A percentile compares a stretch with the other conserved stretches of the same genome.
Evolutionary conservation across 2,797 vertebrate species (phyloP).

Genomic region (Cephalopachus bancanus): DNA sequence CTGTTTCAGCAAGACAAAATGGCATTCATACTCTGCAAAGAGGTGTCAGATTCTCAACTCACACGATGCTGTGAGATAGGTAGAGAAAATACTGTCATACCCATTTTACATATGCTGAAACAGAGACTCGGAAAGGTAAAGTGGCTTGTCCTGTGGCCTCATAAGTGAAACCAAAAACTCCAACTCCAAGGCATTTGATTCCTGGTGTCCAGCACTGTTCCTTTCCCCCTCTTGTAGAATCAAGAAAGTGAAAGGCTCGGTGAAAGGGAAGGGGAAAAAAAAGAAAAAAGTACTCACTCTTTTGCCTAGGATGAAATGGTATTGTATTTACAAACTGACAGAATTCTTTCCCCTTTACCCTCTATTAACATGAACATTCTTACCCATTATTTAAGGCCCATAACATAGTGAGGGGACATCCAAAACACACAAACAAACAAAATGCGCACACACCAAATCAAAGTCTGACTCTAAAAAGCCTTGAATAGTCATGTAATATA

Average conservation of each 20-base stretch:
- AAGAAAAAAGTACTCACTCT: background rate
- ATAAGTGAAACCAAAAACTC: background rate
- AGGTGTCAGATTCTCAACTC: background rate
- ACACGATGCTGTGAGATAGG: background rate
- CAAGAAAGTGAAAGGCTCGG: background rate
- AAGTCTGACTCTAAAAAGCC: background rate
- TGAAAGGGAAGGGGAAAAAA: background rate
- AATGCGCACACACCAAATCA: background rate
- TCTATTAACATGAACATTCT: background rate
- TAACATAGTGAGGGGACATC: background rate
- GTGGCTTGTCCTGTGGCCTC: background rate
- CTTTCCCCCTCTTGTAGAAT: background rate
- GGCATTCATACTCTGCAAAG: background rate
- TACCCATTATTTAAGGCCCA: background rate
- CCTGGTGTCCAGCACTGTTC: background rate
- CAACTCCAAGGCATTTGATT: background rate
- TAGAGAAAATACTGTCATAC: background rate
- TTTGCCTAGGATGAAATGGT: background rate
- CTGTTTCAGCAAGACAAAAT: background rate
- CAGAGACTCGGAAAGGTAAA: background rate
- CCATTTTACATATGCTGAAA: background rate
- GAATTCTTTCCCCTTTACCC: constrained; percentile 29
- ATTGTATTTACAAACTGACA: background rate
- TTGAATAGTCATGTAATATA: background rate
- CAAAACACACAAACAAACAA: background rate